Conservation (phyloP, 2,888 invertebrate genomes). For the Coronaproctus castanopsis region DNA sequence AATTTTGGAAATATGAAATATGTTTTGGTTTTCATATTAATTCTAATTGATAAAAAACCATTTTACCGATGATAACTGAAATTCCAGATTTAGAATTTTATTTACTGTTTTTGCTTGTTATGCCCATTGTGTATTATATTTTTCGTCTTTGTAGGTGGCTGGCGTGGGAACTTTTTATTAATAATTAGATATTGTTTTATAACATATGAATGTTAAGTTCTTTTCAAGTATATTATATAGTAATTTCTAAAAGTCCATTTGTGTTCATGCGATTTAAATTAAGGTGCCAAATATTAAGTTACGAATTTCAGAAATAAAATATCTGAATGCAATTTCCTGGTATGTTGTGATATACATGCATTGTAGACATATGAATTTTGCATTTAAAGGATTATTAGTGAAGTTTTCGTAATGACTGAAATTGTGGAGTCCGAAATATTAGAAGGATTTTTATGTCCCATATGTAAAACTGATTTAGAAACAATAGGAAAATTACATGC, state of each 20-base stretch:
- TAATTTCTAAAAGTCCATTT: no score
- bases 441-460: constrained; percentile 89
- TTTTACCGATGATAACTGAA: background rate
- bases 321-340: background rate
- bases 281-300: no score
- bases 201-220: no score
- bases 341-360: background rate
- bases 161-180: background rate
- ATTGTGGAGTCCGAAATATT: constrained; percentile 33
- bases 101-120: background rate
- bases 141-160: background rate
- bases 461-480: constrained; percentile 76
- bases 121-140: background rate
- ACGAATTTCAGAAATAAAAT: background rate
- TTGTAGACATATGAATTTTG: no score
- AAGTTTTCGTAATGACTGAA: background rate
- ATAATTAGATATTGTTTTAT: no score
- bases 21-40: no score
- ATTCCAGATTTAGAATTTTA: background rate
- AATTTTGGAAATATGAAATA: no score
- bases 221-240: no score
- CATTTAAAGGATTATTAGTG: no score
- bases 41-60: no score
- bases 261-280: no score
- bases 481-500: constrained; percentile 59